Percentiles rank a stretch among this genome's conserved stretches.
Conservation (phyloP, 2,888 invertebrate species). For the Margaritifera margaritifera region DNA sequence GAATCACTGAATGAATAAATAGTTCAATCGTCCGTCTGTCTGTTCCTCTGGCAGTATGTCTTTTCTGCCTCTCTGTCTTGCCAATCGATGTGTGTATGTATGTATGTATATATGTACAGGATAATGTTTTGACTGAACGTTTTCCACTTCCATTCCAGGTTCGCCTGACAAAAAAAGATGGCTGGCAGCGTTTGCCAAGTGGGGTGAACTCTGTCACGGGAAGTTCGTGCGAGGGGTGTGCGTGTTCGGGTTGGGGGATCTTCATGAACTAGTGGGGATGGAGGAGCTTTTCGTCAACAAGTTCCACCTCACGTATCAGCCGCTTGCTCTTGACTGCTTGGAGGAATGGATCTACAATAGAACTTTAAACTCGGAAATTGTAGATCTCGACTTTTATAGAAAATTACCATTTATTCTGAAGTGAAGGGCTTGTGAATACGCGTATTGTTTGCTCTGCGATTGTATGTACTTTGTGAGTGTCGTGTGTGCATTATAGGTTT, state of each 20-base stretch:
- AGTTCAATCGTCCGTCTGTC: too few species aligned
- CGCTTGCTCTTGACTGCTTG: conserved; percentile 61
- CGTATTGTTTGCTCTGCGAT: too few species aligned
- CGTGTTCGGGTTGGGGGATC: conserved; percentile 63
- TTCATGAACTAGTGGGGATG: conserved; percentile 46
- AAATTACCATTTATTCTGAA: conserved; percentile 33
- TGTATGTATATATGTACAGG: too few species aligned
- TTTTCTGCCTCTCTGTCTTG: too few species aligned
- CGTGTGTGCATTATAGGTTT: too few species aligned
- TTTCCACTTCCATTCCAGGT: conserved; percentile 24
- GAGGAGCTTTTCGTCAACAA: conserved; percentile 67
- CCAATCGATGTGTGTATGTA: too few species aligned
- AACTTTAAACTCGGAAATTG: conserved; percentile 21
- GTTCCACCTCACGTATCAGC: conserved; percentile 60
- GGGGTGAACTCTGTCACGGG: conserved; percentile 61
- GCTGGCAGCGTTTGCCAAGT: conserved; percentile 61
- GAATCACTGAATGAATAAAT: too few species aligned
- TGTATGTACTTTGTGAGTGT: too few species aligned
- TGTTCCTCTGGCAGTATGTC: too few species aligned
- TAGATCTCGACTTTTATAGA: conserved; percentile 30
- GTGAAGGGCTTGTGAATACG: too few species aligned
- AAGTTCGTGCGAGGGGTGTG: conserved; percentile 64
- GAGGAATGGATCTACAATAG: conserved; percentile 62
- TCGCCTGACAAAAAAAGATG: conserved; percentile 56
- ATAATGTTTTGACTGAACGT: too few species aligned